Conservation (phyloP, 1,140 invertebrate genomes). For the Brachionus paranguensis region DNA sequence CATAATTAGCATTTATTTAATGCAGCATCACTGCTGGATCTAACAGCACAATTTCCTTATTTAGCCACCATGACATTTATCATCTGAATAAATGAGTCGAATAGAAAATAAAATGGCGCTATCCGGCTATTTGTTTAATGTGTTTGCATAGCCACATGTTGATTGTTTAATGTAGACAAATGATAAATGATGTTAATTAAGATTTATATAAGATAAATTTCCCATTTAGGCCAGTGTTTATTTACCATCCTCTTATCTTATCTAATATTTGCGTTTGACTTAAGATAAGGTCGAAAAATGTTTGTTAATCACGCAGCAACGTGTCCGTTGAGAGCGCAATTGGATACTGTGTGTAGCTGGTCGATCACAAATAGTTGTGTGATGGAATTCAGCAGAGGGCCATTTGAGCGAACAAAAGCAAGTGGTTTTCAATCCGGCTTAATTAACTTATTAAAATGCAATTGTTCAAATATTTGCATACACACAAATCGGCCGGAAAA, state of each 20-base stretch:
- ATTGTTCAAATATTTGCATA: constrained; percentile 25
- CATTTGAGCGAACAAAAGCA: background rate
- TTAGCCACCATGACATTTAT: background rate
- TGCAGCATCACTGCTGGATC: background rate
- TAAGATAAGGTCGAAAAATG: background rate
- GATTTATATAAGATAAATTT: constrained; percentile 21
- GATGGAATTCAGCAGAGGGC: background rate
- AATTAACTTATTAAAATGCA: constrained; percentile 20
- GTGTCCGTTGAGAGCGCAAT: background rate
- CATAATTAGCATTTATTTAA: background rate
- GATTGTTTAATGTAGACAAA: constrained; percentile 3
- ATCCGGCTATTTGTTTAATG: constrained; percentile 15
- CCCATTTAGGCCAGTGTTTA: background rate
- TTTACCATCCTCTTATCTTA: background rate
- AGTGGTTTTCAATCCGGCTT: background rate
- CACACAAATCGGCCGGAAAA: constrained; percentile 5
- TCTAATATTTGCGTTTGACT: background rate
- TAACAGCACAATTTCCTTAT: background rate
- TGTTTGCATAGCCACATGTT: background rate
- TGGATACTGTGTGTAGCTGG: background rate
- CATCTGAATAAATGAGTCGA: background rate
- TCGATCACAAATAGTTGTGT: background rate
- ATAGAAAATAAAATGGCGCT: background rate
- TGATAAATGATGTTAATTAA: constrained; percentile 33
- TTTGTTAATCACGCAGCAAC: background rate